Evolutionary conservation across 2,888 invertebrate species (phyloP), one percentile per base, ranked within the genome.

Genomic region (Dryobotodes eremita): DNA sequence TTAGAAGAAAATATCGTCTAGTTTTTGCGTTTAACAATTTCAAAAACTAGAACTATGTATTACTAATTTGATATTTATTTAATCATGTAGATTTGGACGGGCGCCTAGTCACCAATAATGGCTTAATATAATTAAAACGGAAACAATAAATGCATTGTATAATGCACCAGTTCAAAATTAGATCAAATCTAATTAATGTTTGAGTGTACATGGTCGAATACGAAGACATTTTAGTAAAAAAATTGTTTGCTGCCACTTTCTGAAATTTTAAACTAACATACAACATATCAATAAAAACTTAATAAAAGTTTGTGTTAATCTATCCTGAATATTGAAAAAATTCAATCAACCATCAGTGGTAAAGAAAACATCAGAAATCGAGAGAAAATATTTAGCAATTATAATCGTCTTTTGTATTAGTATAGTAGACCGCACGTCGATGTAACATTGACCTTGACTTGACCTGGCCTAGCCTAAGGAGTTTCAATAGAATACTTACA

Each of bases 141-240:
- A 71, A 71, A 77, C 59, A 77, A 82, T 77, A 82, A 85, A 86
- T 78, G 86, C 88, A 85, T 81, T 86, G 13, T 15, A 62, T 42
- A 81, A 86, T 86, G 85, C 86, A 86, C 53, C 55, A 23, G 46
- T 72, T 71, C 0, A 55, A 61, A 73, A 75, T 88, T 82, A 88
- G 88, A 85, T 88, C 48, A 64, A 77, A 85, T 88, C 83, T 88
- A 85, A 85, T 85, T 73, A 31, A 57, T 71, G 61, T 73, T 66
- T 64, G 42, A 85, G 59, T 66, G 31, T 31, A 42, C 48, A 15
- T 53, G 68, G 62, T 79, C n/a, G 15, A 61, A 59, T 46, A n/a
- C 6, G 11, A 66, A 59, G 10, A 59, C 36, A 26, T 48, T 71
- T 55, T 48, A 48, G 7, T 26, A 69, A 69, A 46, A 1, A 23